Evolutionary conservation across 2,888 invertebrate genomes (phyloP).

Genomic region (Conchocele bisecta): DNA sequence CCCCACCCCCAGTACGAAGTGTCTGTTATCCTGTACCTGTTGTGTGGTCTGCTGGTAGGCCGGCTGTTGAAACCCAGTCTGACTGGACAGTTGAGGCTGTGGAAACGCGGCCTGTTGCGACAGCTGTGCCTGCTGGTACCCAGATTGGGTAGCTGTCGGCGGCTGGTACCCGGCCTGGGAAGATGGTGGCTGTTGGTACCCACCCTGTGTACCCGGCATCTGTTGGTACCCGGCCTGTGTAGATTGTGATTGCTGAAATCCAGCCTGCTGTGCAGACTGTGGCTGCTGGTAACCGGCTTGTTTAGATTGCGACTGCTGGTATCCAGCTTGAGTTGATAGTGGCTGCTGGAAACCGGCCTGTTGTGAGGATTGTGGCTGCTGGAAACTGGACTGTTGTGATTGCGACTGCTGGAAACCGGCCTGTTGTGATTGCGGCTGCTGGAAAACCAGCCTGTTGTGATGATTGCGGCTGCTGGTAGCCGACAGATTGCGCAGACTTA

Average conservation of each 20-base stretch:
- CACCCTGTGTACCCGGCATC: background rate
- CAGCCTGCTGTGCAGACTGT: slow-evolving; percentile 11
- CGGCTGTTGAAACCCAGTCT: background rate
- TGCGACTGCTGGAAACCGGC: background rate
- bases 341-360: background rate
- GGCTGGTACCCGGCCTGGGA: background rate
- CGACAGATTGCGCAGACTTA: background rate
- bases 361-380: slow-evolving; percentile 2
- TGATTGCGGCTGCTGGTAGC: background rate
- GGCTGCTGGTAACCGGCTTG: slow-evolving; percentile 19
- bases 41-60: background rate
- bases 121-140: too few relatives aligned
- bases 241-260: background rate
- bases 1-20: too few relatives aligned
- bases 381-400: slow-evolving; percentile 38
- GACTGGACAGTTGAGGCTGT: slow-evolving; percentile 11
- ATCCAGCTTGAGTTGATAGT: background rate
- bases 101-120: background rate
- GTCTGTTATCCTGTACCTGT: background rate
- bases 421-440: background rate
- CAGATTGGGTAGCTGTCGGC: background rate
- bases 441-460: background rate
- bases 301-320: background rate
- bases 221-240: background rate
- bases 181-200: background rate